A percentile compares a stretch with the other conserved stretches of the same genome.
Evolutionary conservation across 1,140 invertebrate species (phyloP).

Genomic region (Euura saliciscinereae): DNA sequence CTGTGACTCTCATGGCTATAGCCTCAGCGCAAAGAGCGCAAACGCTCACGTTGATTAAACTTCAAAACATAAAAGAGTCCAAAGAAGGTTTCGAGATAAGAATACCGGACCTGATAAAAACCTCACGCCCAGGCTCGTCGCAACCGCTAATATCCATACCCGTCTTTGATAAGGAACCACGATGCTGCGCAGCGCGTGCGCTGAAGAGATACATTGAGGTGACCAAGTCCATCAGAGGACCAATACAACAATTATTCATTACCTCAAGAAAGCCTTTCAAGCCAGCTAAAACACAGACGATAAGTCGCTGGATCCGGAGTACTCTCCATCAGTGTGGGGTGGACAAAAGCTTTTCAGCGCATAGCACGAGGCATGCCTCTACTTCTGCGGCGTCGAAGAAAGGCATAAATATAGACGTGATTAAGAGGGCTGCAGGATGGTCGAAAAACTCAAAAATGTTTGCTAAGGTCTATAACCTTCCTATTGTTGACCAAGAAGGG

Average conservation of each 20-base stretch:
- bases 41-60: constrained; percentile 21
- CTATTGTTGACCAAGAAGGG: too few species aligned
- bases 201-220: too few species aligned
- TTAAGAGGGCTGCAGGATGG: background rate
- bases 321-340: background rate
- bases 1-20: constrained; percentile 16
- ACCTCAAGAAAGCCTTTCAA: too few species aligned
- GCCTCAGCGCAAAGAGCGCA: constrained; percentile 23
- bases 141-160: too few species aligned
- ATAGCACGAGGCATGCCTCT: constrained; percentile 14
- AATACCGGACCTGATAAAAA: constrained; percentile 22
- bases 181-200: too few species aligned
- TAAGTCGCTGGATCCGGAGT: constrained; percentile 15
- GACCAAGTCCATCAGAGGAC: too few species aligned
- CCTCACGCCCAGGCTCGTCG: constrained; percentile 18
- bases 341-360: background rate
- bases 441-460: constrained; percentile 11
- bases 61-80: constrained; percentile 20
- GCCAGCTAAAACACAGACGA: too few species aligned
- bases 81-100: background rate
- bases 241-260: too few species aligned
- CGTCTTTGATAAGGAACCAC: too few species aligned
- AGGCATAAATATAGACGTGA: background rate
- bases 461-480: constrained; percentile 14
- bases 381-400: constrained; percentile 14